These are phyloP conservation scores for Noctua comes DNA, from an alignment of 2,888 invertebrate genomes.

Conservation along the genomic window DNA sequence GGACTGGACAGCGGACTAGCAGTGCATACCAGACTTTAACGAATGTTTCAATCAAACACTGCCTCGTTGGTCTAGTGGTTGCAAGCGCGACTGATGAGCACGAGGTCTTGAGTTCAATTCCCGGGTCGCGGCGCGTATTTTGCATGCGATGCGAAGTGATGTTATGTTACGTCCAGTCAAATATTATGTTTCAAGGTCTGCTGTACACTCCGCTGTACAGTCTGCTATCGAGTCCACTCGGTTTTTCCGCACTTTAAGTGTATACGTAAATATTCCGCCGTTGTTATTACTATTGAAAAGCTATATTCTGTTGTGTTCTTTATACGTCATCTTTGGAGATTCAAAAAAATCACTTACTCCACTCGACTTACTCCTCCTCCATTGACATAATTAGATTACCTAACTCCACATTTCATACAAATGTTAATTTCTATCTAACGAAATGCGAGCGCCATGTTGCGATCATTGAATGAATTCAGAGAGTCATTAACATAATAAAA, in stretches of 20 bases:
- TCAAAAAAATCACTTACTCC: conserved; percentile 1
- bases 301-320: not conserved
- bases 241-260: not conserved
- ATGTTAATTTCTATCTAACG: conserved; percentile 53
- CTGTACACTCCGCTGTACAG: not conserved
- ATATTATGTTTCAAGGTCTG: too few relatives aligned
- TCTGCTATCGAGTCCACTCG: not conserved
- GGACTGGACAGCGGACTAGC: not conserved
- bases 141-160: too few relatives aligned
- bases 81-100: not conserved
- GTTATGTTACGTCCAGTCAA: not conserved
- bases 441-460: conserved; percentile 24
- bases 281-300: not conserved
- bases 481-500: conserved; percentile 50
- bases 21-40: not conserved
- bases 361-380: not conserved
- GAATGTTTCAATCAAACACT: not conserved
- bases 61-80: not conserved
- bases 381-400: conserved; percentile 31
- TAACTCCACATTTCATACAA: conserved; percentile 48
- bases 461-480: conserved; percentile 43
- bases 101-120: not conserved
- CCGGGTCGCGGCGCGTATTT: too few relatives aligned
- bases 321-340: not conserved
- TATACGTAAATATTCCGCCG: too few relatives aligned